Evolutionary conservation across 2,113 vertebrate genomes (phyloP).

Genomic region (Alces alces): DNA sequence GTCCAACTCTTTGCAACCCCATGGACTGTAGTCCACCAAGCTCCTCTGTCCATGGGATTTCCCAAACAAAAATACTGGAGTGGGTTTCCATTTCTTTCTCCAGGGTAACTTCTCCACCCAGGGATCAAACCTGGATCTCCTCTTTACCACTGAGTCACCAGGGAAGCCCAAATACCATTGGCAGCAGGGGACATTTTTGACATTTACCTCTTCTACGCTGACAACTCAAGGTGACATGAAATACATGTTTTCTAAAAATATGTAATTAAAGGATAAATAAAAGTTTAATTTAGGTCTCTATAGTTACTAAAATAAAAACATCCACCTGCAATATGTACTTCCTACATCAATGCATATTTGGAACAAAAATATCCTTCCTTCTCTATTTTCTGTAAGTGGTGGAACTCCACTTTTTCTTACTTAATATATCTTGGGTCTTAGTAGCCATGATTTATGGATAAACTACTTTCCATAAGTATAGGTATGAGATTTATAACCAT

Average conservation of each 20-base stretch:
- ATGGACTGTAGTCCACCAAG: neutral
- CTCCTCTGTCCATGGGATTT: neutral
- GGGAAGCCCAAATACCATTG: neutral
- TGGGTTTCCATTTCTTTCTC: neutral
- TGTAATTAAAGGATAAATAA: neutral
- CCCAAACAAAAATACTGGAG: neutral
- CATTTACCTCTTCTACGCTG: neutral
- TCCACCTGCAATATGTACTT: neutral
- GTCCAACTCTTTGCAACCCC: neutral
- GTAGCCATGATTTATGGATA: neutral
- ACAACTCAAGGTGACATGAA: neutral
- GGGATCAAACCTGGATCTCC: neutral
- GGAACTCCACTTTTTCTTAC: neutral
- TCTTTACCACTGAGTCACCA: neutral
- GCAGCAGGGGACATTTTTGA: neutral
- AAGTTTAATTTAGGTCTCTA: neutral
- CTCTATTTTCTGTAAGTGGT: neutral
- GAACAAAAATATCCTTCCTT: neutral
- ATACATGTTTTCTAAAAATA: neutral
- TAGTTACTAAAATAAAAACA: neutral
- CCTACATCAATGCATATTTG: neutral
- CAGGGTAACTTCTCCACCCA: neutral
- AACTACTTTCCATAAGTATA: neutral
- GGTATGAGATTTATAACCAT: neutral
- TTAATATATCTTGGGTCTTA: neutral